phyloP scores from a whole-genome alignment of 1,140 invertebrate genomes.

The Lepidurus arcticus region DNA sequence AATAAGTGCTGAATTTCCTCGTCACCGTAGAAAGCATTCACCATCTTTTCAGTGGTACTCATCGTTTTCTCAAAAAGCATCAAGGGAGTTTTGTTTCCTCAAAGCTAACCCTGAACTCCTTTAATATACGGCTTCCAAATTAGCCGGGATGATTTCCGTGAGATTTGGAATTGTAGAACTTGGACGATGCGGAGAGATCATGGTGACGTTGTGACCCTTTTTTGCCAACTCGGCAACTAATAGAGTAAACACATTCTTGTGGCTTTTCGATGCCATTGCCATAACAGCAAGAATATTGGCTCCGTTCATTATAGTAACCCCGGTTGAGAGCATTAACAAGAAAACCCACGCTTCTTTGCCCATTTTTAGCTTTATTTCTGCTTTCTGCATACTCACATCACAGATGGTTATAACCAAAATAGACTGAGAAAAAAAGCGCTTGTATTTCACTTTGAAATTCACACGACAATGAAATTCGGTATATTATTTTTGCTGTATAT shows the following conservation, averaged over 20 bases:
- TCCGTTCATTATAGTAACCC: neutral
- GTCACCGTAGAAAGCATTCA: too few relatives aligned
- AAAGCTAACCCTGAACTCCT: too few relatives aligned
- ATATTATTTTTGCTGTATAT: too few relatives aligned
- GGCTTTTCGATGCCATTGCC: neutral
- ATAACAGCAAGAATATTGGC: slow-evolving; percentile 11
- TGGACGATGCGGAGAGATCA: slow-evolving; percentile 42
- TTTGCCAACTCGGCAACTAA: slow-evolving; percentile 38
- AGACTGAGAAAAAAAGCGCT: too few relatives aligned
- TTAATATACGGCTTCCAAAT: neutral
- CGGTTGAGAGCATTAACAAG: neutral
- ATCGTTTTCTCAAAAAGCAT: too few relatives aligned
- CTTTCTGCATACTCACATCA: too few relatives aligned
- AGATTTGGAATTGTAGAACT: slow-evolving; percentile 34
- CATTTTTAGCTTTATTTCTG: too few relatives aligned
- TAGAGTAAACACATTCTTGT: slow-evolving; percentile 28
- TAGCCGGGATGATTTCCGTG: neutral
- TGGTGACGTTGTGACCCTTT: slow-evolving; percentile 44
- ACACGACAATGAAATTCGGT: too few relatives aligned
- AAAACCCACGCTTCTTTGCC: neutral
- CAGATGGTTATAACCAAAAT: too few relatives aligned
- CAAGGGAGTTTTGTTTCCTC: too few relatives aligned
- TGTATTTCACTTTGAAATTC: too few relatives aligned
- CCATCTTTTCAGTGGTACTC: too few relatives aligned
- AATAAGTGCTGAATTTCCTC: slow-evolving; percentile 38